Conservation (phyloP, 2,888 invertebrate genomes). For the Hoplodrina ambigua region DNA sequence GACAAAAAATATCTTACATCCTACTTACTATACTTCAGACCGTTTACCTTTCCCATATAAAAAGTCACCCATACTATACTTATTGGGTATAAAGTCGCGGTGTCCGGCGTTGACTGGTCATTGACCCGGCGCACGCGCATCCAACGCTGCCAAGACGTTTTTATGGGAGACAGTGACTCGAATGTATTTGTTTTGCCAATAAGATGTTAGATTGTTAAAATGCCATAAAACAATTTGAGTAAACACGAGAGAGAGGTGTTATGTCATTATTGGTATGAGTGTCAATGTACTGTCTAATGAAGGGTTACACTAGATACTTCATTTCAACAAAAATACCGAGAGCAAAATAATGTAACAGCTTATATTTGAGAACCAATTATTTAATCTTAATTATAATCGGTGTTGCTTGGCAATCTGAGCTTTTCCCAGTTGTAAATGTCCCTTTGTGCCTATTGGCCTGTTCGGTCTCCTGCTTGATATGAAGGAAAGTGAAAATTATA, state of each 20-base stretch:
- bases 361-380: no score
- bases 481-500: no score
- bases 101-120: slow-evolving; percentile 61
- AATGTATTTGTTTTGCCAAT: slow-evolving; percentile 47
- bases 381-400: no score
- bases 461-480: no score
- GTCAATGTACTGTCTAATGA: background rate
- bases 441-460: no score
- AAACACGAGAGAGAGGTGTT: background rate
- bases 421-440: no score
- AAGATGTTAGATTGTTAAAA: background rate
- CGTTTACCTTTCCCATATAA: slow-evolving; percentile 36
- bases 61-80: slow-evolving; percentile 52
- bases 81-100: slow-evolving; percentile 55
- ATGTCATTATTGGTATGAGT: background rate
- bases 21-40: slow-evolving; percentile 19
- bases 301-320: no score
- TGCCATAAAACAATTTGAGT: background rate
- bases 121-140: slow-evolving; percentile 61
- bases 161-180: slow-evolving; percentile 49
- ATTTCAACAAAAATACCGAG: no score
- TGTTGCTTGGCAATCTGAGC: no score
- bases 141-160: slow-evolving; percentile 54
- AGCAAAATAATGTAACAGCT: no score
- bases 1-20: slow-evolving; percentile 24